Conservation (phyloP, 2,113 vertebrate species). For the Stomatorhinus ivindoensis region DNA sequence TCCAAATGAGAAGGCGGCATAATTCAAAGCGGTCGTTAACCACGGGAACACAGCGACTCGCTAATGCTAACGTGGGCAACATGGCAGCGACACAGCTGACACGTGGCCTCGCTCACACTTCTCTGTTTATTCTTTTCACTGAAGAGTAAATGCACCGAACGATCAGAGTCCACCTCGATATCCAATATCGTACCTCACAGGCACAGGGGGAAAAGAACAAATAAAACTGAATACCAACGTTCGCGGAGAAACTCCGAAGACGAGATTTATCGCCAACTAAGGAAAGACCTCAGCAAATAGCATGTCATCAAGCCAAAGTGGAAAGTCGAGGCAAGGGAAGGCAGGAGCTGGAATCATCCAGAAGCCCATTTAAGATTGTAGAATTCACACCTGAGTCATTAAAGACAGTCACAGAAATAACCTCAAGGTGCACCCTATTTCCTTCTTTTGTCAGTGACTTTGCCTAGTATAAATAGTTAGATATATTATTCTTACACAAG, state of each 20-base stretch:
- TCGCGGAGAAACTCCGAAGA: background rate
- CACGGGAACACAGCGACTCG: background rate
- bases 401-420: background rate
- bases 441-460: background rate
- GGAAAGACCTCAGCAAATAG: background rate
- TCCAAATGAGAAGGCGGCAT: background rate
- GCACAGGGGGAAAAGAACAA: background rate
- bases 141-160: background rate
- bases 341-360: background rate
- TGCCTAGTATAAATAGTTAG: background rate
- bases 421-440: background rate
- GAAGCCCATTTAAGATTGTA: background rate
- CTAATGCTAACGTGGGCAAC: background rate
- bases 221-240: background rate
- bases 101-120: background rate
- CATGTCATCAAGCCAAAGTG: background rate
- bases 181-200: background rate
- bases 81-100: background rate
- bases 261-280: background rate
- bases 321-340: background rate
- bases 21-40: background rate
- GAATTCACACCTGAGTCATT: background rate
- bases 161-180: background rate
- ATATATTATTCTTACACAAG: background rate
- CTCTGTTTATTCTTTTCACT: background rate